Conservation (phyloP, 2,113 vertebrate genomes). For the Gila orcuttii region DNA sequence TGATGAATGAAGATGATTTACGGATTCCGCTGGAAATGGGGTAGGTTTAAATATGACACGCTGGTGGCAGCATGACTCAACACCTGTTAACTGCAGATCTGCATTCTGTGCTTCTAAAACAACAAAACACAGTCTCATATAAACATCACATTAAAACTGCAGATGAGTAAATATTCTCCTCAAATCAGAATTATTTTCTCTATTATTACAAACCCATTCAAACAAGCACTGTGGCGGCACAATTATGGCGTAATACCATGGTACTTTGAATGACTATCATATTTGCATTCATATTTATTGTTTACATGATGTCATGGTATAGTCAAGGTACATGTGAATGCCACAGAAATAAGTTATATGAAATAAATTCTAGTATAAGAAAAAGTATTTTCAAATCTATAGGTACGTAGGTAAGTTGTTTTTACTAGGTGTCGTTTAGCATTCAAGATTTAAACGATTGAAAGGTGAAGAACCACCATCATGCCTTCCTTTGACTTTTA, state of each 20-base stretch:
- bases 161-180: neutral
- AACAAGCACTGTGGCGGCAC: neutral
- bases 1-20: slow-evolving; percentile 89
- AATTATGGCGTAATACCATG: neutral
- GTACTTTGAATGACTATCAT: neutral
- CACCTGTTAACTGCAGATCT: neutral
- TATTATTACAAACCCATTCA: neutral
- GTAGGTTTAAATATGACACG: slow-evolving; percentile 74
- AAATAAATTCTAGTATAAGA: neutral
- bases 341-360: neutral
- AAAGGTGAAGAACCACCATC: neutral
- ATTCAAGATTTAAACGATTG: neutral
- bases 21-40: slow-evolving; percentile 92
- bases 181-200: neutral
- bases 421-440: too few relatives aligned
- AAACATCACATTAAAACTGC: slow-evolving; percentile 29
- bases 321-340: neutral
- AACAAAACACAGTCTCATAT: neutral
- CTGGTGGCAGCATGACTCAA: slow-evolving; percentile 39
- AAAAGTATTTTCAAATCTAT: neutral
- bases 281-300: neutral
- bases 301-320: neutral
- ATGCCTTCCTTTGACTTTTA: neutral
- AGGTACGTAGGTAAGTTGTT: too few relatives aligned
- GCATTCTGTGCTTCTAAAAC: slow-evolving; percentile 17